Percentiles rank a stretch among this genome's conserved stretches.
Conservation (phyloP, 2,797 vertebrate species). For the Crenichthys baileyi region DNA sequence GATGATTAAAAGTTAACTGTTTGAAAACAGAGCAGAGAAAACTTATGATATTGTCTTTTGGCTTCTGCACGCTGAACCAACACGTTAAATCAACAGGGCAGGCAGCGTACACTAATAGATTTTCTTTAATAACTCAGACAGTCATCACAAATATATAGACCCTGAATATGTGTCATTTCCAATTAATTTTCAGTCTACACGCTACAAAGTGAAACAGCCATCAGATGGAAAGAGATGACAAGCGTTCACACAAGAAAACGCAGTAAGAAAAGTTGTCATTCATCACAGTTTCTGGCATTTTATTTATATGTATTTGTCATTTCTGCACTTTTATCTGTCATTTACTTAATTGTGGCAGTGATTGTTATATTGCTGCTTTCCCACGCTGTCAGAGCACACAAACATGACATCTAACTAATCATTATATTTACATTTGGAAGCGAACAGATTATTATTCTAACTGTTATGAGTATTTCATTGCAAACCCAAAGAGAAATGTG, state of each 20-base stretch:
- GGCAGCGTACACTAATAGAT: conserved; percentile 16
- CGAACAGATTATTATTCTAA: neutral
- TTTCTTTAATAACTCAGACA: conserved; percentile 40
- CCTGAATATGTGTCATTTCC: conserved; percentile 22
- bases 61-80: neutral
- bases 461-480: neutral
- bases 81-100: conserved; percentile 24
- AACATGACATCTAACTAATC: neutral
- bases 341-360: neutral
- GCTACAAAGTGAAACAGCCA: neutral
- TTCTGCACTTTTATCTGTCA: neutral
- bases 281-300: neutral
- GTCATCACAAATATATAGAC: conserved; percentile 16
- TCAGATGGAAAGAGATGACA: conserved; percentile 10
- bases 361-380: conserved; percentile 1
- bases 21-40: conserved; percentile 17
- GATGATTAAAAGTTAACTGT: conserved; percentile 34
- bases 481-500: neutral
- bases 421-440: conserved; percentile 1
- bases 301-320: neutral
- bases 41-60: conserved; percentile 2
- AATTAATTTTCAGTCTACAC: conserved; percentile 9
- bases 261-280: neutral
- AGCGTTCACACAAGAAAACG: conserved; percentile 9
- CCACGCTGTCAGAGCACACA: conserved; percentile 1